Conservation (phyloP, 2,113 vertebrate genomes). For the Eonycteris spelaea region DNA sequence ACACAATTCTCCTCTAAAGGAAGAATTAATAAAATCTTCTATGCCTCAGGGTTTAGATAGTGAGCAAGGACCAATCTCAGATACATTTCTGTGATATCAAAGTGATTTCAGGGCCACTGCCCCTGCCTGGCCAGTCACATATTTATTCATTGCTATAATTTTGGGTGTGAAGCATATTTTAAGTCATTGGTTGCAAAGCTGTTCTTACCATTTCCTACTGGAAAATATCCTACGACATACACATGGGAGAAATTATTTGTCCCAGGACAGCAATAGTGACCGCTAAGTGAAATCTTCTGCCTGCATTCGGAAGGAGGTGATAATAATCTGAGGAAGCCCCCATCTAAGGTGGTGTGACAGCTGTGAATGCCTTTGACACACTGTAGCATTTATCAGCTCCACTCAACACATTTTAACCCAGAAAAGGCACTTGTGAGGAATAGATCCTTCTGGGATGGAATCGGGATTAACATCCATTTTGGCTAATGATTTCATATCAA, state of each 20-base stretch:
- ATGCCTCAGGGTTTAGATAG: neutral
- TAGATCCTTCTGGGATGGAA: neutral
- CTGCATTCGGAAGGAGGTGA: neutral
- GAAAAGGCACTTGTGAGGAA: neutral
- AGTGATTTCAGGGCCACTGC: neutral
- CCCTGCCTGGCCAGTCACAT: neutral
- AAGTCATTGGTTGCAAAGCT: neutral
- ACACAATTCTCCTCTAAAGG: neutral
- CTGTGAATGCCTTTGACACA: slow-evolving; percentile 57
- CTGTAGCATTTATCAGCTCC: slow-evolving; percentile 19
- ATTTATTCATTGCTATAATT: neutral
- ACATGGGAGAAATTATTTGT: neutral
- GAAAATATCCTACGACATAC: neutral
- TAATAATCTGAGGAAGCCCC: slow-evolving; percentile 36
- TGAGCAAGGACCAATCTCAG: neutral
- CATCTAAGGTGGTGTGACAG: neutral
- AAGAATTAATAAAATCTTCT: neutral
- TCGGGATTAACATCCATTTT: neutral
- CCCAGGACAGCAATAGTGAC: neutral
- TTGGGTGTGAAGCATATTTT: neutral
- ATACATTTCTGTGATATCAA: neutral
- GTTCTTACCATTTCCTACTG: neutral
- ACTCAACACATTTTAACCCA: slow-evolving; percentile 2
- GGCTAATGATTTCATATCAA: neutral
- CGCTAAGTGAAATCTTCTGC: slow-evolving; percentile 34